These are phyloP conservation scores for Coenobita brevimanus DNA, from an alignment of 1,140 invertebrate genomes.

Conservation along the genomic window DNA sequence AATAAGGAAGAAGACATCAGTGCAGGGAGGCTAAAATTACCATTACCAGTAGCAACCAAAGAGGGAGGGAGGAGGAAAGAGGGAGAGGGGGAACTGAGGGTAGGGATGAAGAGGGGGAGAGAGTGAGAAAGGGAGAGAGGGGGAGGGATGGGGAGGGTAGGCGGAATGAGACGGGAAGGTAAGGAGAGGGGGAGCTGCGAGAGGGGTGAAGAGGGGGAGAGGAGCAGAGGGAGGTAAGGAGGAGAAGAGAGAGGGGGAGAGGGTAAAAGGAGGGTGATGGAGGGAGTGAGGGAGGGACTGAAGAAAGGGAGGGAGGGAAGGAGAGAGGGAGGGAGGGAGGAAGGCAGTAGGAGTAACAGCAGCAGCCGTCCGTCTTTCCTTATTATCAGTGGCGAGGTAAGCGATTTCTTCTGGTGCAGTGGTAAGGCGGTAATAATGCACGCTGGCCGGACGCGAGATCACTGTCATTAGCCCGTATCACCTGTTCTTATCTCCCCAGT, in stretches of 20 bases:
- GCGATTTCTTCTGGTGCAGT: slow-evolving; percentile 57
- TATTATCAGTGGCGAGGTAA: slow-evolving; percentile 58
- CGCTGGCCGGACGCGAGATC: slow-evolving; percentile 43
- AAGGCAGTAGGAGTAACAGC: slow-evolving; percentile 18
- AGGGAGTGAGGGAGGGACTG: not conserved
- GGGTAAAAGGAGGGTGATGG: not conserved
- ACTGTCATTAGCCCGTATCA: slow-evolving; percentile 64
- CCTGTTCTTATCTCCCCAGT: slow-evolving; percentile 45
- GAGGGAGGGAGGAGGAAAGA: not conserved
- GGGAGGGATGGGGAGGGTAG: not conserved
- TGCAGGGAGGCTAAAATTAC: not conserved
- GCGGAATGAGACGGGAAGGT: not conserved
- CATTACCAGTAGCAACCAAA: not conserved
- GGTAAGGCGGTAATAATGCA: slow-evolving; percentile 58
- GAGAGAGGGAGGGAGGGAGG: too few species aligned
- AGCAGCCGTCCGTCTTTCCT: slow-evolving; percentile 40
- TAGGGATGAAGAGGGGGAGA: not conserved
- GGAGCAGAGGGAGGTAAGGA: too few species aligned
- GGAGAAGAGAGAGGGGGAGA: not conserved
- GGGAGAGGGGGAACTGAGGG: not conserved
- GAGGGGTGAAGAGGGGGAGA: not conserved
- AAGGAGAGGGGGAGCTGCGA: not conserved
- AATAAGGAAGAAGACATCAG: not conserved
- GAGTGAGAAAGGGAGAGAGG: not conserved
- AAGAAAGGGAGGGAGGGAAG: not conserved